Conservation (phyloP, 1,140 invertebrate genomes). For the Drosophila leontia region DNA sequence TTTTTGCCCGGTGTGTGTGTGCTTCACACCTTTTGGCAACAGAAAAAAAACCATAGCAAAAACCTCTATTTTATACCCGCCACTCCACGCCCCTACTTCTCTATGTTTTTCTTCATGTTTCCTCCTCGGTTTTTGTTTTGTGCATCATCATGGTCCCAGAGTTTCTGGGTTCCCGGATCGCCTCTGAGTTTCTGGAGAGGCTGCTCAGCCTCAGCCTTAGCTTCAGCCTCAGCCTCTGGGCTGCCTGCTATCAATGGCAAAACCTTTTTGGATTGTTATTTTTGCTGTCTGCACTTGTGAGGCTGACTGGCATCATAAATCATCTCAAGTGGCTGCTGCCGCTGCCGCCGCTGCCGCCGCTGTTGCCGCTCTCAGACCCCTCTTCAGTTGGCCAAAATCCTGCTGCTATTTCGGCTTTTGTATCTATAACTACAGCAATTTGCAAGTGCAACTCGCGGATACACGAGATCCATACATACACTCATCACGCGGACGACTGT, state of each 20-base stretch:
- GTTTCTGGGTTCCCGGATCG: neutral
- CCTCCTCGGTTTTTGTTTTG: slow-evolving; percentile 39
- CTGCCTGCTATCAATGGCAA: slow-evolving; percentile 69
- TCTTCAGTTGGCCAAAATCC: slow-evolving; percentile 36
- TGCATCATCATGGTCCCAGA: slow-evolving; percentile 36
- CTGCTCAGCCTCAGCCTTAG: slow-evolving; percentile 1
- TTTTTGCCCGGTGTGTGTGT: slow-evolving; percentile 45
- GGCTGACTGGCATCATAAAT: slow-evolving; percentile 77
- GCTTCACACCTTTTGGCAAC: slow-evolving; percentile 62
- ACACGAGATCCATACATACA: slow-evolving; percentile 30
- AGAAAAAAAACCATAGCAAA: slow-evolving; percentile 4
- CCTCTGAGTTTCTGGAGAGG: slow-evolving; percentile 14
- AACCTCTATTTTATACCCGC: neutral
- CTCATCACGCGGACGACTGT: slow-evolving; percentile 35
- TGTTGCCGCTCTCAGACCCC: neutral
- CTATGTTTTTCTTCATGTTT: slow-evolving; percentile 22
- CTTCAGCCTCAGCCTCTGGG: neutral
- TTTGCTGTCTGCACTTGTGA: slow-evolving; percentile 69
- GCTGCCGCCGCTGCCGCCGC: neutral
- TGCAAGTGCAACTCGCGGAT: slow-evolving; percentile 67
- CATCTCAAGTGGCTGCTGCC: slow-evolving; percentile 71
- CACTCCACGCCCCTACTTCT: neutral
- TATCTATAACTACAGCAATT: slow-evolving; percentile 78
- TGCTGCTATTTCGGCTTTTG: slow-evolving; percentile 59
- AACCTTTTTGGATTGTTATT: slow-evolving; percentile 69